Base-by-base conservation (phyloP, 1,140 invertebrate genomes). In the Caenorhabditis brenneri region DNA sequence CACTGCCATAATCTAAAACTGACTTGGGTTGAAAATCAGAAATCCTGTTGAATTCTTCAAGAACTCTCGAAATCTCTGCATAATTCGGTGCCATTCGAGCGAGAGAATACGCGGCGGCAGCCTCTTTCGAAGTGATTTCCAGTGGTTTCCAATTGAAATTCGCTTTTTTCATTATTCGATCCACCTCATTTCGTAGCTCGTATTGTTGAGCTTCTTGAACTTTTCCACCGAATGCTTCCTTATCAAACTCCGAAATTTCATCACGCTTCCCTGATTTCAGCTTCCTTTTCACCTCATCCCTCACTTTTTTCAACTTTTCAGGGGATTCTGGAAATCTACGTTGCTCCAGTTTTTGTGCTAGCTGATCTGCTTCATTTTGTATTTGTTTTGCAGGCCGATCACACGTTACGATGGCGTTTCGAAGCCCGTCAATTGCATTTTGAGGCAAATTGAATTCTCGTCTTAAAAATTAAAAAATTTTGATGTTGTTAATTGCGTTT, bases 141-240 rank as follows among this genome's bases (percentile, higher is more conserved):
- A 82, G 24, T 5, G 81, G 81, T 51, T 82, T 82, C 81, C 81
- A 82, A 69, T 82, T 82, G 46, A 65, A 82, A 31, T 60, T 58
- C 15, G 58, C 24, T 31, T 82, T 82, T 46, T 82, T 82, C 42
- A 82, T 16, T n/a, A 82, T 74, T n/a, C 60, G 55, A 51, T 82
- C 58, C 3, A 82, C 81, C 33, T 82, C 60, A 24, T 82, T 51
- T n/a, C 81, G 58, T 27, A 82, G 12, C n/a, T 82, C 55, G 16
- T 69, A 69, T 16, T 82, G 33, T 10, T 74, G 81, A 9, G 81
- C 81, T 82, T 82, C 81, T 74, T 82, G 48, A 19, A 80, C 79
- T 53, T 80, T 80, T 12, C 51, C 79, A n/a, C 81, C 60, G 24
- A 74, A 82, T 10, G 36, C 27, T 55, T 55, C 79, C 29, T 80